Percentiles rank a stretch among this genome's conserved stretches.
Evolutionary conservation across 2,797 vertebrate genomes (phyloP).

Genomic region (Ctenopoma multispine): DNA sequence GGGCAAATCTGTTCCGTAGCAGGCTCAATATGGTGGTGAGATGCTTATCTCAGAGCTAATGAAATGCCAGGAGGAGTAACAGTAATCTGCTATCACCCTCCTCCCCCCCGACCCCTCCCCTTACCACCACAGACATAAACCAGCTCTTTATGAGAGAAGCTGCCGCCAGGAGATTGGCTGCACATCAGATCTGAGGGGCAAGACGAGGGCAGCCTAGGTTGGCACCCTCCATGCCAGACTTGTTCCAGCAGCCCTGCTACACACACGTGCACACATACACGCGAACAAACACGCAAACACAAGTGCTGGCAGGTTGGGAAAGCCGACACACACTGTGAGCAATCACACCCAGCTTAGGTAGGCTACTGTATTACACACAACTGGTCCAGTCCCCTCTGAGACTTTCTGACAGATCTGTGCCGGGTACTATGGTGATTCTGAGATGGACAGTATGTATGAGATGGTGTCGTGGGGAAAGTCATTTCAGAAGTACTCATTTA

Average conservation of each 20-base stretch:
- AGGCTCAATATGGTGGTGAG: constrained; percentile 77
- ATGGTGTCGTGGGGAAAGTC: not conserved
- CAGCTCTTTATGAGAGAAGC: constrained; percentile 71
- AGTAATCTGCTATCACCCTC: constrained; percentile 77
- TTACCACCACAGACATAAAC: constrained; percentile 67
- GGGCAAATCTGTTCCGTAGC: constrained; percentile 80
- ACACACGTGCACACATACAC: constrained; percentile 26
- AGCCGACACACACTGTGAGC: constrained; percentile 42
- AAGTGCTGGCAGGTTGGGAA: constrained; percentile 22
- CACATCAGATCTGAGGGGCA: constrained; percentile 70
- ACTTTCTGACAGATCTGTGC: constrained; percentile 1
- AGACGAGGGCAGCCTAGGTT: constrained; percentile 61
- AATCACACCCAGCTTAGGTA: constrained; percentile 45
- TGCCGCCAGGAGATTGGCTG: constrained; percentile 71
- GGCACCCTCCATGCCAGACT: constrained; percentile 48
- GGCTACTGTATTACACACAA: constrained; percentile 47
- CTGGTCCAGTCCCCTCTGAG: not conserved
- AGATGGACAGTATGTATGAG: not conserved
- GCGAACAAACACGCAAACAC: constrained; percentile 4
- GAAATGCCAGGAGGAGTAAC: constrained; percentile 82
- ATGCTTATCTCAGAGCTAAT: constrained; percentile 84
- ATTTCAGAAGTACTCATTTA: not conserved
- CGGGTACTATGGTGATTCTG: not conserved
- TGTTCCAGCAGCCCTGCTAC: constrained; percentile 44
- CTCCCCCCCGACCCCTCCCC: constrained; percentile 28